These are phyloP conservation scores for Potorous gilbertii DNA, from an alignment of 2,797 vertebrate species.

Conservation along the genomic window DNA sequence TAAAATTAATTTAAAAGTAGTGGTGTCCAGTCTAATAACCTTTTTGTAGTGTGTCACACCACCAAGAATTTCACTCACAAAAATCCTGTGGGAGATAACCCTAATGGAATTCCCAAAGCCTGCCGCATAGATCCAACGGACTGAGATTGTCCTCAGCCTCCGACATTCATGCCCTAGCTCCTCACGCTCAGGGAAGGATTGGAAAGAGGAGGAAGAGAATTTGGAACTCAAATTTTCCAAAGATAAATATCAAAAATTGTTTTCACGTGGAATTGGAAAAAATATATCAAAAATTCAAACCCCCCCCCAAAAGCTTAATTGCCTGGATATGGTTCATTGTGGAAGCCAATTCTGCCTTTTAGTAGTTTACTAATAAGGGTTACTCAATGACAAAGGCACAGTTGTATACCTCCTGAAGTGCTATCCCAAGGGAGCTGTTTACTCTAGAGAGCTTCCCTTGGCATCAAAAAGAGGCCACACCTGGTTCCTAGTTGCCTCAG, in stretches of 20 bases:
- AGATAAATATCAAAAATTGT: neutral
- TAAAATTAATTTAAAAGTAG: neutral
- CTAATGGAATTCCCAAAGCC: neutral
- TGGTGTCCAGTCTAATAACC: neutral
- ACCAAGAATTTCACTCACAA: neutral
- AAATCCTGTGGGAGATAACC: neutral
- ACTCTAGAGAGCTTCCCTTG: neutral
- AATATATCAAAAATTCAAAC: neutral
- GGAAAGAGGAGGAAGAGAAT: neutral
- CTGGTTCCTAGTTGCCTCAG: neutral
- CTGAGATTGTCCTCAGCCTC: neutral
- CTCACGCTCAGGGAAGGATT: neutral
- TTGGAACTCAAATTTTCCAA: neutral
- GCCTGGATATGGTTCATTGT: neutral
- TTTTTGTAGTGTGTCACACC: neutral
- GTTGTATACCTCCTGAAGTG: neutral
- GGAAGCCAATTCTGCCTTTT: neutral
- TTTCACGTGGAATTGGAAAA: neutral
- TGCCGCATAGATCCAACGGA: neutral
- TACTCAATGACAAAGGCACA: neutral
- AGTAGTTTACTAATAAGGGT: neutral
- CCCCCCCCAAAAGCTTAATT: neutral
- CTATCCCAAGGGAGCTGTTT: neutral
- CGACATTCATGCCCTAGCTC: neutral
- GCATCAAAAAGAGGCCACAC: neutral